Evolutionary conservation across 2,113 vertebrate genomes (phyloP), one percentile per base, ranked within the genome.

Genomic region (Turnix velox): DNA sequence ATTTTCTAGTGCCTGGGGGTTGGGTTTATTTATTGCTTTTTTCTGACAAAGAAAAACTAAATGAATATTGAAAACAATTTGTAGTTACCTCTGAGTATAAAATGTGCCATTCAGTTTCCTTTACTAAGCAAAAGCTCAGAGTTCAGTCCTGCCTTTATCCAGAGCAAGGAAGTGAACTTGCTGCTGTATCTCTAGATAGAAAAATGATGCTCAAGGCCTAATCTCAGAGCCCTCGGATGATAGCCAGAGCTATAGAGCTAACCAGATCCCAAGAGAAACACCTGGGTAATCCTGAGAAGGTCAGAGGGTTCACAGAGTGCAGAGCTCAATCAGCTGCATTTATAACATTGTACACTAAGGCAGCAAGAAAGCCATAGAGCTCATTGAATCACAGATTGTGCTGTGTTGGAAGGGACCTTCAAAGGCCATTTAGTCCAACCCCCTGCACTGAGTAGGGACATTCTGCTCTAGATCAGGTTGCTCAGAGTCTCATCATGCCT

Each of bases 311-410:
- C 18, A 0, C 8, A 40, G 22, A 68, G n/a, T 10, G 4, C 15
- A 40, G 0, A 62, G 62, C 37, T 84, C 57, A 59, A 43, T 54
- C 88, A 61, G 49, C 62, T 65, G 31, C n/a, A 27, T 42, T 68
- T 63, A 46, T 46, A 37, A 19, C 0, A 80, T 28, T 0, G 0
- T 9, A 25, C 25, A 23, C 1, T 4, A 72, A 61, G 43, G 30
- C 45, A 39, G 37, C 30, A 42, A 51, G 33, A 79, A 75, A 1
- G 7, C 55, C 31, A 18, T 0, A 23, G 55, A 9, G 35, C 39
- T 75, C 35, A 12, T 7, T n/a, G n/a, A n/a, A n/a, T n/a, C n/a
- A n/a, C n/a, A n/a, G n/a, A n/a, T n/a, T n/a, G n/a, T n/a, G n/a
- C n/a, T n/a, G n/a, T n/a, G n/a, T n/a, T n/a, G n/a, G n/a, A n/a